Conservation (phyloP, 2,888 invertebrate species). For the Caenorhabditis wallacei region DNA sequence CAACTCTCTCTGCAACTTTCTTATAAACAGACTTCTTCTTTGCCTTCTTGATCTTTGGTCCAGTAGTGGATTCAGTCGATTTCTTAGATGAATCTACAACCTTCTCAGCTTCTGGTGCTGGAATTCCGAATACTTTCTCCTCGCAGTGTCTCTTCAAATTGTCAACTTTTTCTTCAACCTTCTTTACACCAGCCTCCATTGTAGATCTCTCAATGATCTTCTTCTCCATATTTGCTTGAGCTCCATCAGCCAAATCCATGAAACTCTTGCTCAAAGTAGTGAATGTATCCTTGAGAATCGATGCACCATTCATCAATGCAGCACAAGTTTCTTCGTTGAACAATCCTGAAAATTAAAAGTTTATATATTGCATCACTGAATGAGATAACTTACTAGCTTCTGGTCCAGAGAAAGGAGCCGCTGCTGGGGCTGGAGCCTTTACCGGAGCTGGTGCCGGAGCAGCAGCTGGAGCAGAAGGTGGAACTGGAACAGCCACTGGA, state of each 20-base stretch:
- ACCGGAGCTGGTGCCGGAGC: neutral
- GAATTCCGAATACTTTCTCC: constrained; percentile 15
- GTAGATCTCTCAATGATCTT: constrained; percentile 36
- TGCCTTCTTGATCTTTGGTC: constrained; percentile 29
- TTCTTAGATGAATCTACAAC: constrained; percentile 1
- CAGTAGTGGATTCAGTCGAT: neutral
- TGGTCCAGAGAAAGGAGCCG: constrained; percentile 9
- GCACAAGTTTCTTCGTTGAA: constrained; percentile 36
- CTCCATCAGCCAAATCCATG: constrained; percentile 50
- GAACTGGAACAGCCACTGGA: constrained; percentile 9
- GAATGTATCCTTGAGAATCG: constrained; percentile 33
- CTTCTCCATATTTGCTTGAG: constrained; percentile 33
- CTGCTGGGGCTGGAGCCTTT: neutral
- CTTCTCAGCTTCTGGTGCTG: neutral
- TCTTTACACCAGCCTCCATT: constrained; percentile 37
- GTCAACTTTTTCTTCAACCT: constrained; percentile 41
- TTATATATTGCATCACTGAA: neutral
- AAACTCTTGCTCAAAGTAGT: constrained; percentile 44
- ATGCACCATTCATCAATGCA: constrained; percentile 24
- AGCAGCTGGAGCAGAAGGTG: constrained; percentile 20
- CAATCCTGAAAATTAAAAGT: constrained; percentile 7
- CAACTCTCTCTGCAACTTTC: constrained; percentile 16
- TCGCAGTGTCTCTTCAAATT: constrained; percentile 20
- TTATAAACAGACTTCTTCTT: constrained; percentile 31
- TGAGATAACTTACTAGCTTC: constrained; percentile 33